Base-by-base conservation (phyloP, 2,113 vertebrate genomes). In the Andinoacara biseriatus region DNA sequence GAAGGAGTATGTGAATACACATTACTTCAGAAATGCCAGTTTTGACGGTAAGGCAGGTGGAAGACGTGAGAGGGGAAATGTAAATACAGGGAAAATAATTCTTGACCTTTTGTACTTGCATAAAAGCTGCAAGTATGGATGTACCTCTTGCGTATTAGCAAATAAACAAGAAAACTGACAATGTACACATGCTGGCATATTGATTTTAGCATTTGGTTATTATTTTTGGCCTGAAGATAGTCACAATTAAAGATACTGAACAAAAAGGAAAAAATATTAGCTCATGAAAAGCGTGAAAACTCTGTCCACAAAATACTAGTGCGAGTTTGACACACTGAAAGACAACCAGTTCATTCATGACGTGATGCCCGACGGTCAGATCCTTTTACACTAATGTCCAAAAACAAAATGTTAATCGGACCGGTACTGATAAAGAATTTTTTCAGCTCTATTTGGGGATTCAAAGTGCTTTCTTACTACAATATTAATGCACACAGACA, bases 21-120 rank as follows among this genome's bases (percentile, higher is more conserved):
- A 91, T 5, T 92, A 95, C 86, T 98, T 98, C 90, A 95, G 95
- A 90, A 97, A 97, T 84, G 89, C 89, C 58, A 95, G 96, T 54
- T 99, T 99, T 91, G 46, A 94, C 86, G 98, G 98, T 99, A 75
- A 85, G 81, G 2, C 43, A 7, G 26, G 24, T 59, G 54, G n/a
- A 43, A 5, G 52, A 58, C 26, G 3, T 11, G 11, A 10, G 74
- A 46, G 18, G 24, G 14, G 52, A n/a, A 57, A 8, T 40, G 38
- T 40, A 10, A 10, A 58, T 26, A 3, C 26, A 26, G 26, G 26
- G 3, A 26, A 26, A 26, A 26, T 26, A 26, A 26, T 31, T 31
- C 31, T 31, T 31, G 31, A 3, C 26, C 31, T 33, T 33, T 35
- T 35, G 54, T 17, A 15, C 33, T 22, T 26, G n/a, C 5, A 75